Conservation (phyloP, 1,140 invertebrate genomes). For the Drosophila bocqueti region DNA sequence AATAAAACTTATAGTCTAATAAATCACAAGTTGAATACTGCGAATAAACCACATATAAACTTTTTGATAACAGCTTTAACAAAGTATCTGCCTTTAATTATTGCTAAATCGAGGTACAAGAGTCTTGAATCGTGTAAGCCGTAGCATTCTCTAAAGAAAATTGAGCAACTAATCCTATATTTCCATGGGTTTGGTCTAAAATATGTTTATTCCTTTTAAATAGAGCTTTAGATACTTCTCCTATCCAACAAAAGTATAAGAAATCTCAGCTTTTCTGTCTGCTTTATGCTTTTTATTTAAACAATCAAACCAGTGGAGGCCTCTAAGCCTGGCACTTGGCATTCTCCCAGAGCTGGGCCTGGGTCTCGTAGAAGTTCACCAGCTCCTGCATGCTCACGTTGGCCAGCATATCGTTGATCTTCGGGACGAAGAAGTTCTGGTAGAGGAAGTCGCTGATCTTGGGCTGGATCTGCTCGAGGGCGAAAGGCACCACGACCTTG, state of each 20-base stretch:
- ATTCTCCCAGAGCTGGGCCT: conserved; percentile 15
- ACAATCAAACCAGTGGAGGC: background rate
- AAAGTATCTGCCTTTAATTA: too few species aligned
- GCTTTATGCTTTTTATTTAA: background rate
- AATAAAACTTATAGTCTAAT: too few species aligned
- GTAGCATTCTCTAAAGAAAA: background rate
- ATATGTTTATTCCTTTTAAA: background rate
- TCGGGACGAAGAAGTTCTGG: conserved; percentile 36
- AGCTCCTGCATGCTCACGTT: conserved; percentile 50
- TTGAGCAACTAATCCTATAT: too few species aligned
- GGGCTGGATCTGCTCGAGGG: conserved; percentile 50
- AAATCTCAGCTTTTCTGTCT: background rate
- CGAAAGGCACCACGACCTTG: conserved; percentile 11
- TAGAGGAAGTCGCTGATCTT: conserved; percentile 26
- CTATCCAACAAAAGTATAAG: too few species aligned
- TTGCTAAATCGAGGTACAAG: too few species aligned
- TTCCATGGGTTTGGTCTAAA: too few species aligned
- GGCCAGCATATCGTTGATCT: conserved; percentile 41
- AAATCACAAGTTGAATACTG: too few species aligned
- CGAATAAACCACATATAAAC: too few species aligned
- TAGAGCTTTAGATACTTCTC: too few species aligned
- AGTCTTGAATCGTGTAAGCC: too few species aligned
- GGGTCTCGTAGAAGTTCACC: conserved; percentile 18
- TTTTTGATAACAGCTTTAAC: too few species aligned
- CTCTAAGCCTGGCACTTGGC: conserved; percentile 8